phyloP scores from a whole-genome alignment of 2,888 invertebrate species.

The Napeogenes sylphis region DNA sequence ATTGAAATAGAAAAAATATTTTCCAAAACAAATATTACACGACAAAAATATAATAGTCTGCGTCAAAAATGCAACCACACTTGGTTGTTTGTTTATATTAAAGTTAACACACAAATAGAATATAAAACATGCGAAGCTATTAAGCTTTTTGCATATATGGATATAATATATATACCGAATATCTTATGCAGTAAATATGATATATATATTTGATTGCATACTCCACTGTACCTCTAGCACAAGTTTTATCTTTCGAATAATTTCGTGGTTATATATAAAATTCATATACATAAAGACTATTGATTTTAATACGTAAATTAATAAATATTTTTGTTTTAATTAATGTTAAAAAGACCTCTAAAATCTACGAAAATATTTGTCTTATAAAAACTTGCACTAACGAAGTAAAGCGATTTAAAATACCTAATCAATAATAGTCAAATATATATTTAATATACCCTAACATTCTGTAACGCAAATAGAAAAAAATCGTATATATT shows the following conservation, averaged over 20 bases:
- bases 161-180: conserved; percentile 36
- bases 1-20: too few relatives aligned
- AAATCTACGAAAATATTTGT: too few relatives aligned
- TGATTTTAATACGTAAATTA: too few relatives aligned
- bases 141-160: conserved; percentile 61
- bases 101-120: conserved; percentile 30
- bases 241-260: too few relatives aligned
- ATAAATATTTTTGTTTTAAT: too few relatives aligned
- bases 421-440: background rate
- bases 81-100: conserved; percentile 7
- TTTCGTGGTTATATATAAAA: too few relatives aligned
- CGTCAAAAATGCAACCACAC: background rate
- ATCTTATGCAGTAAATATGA: background rate
- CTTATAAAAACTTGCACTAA: background rate
- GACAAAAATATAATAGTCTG: background rate
- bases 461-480: background rate
- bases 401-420: background rate
- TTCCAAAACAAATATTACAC: background rate
- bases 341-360: too few relatives aligned
- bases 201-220: background rate
- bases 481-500: conserved; percentile 17
- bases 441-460: background rate
- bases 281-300: too few relatives aligned
- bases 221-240: too few relatives aligned
- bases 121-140: conserved; percentile 65